phyloP scores from a whole-genome alignment of 2,888 invertebrate genomes.

The Mythimna lalbum region DNA sequence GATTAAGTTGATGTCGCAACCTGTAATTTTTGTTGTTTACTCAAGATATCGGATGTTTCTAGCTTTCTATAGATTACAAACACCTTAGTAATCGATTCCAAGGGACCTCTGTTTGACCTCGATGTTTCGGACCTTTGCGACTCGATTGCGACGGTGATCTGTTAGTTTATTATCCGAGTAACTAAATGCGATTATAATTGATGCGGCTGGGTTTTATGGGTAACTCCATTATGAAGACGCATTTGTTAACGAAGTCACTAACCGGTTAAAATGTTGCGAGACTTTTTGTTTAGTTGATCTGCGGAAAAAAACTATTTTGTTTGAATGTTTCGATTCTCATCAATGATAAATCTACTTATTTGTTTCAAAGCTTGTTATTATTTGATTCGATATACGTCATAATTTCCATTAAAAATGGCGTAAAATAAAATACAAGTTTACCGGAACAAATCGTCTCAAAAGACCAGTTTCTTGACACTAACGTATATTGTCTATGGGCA shows the following conservation, averaged over 20 bases:
- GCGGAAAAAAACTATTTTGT: conserved; percentile 29
- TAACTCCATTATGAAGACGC: conserved; percentile 15
- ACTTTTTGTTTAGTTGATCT: conserved; percentile 1
- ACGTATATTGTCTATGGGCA: not conserved
- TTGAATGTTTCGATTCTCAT: not conserved
- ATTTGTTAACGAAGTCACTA: conserved; percentile 21
- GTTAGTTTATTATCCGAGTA: conserved; percentile 39
- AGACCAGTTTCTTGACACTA: conserved; percentile 21
- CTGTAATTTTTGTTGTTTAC: conserved; percentile 47
- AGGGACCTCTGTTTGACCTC: conserved; percentile 54
- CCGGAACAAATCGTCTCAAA: conserved; percentile 16
- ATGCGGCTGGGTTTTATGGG: conserved; percentile 27
- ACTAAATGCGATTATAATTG: conserved; percentile 54
- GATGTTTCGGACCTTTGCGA: conserved; percentile 39
- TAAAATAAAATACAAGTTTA: conserved; percentile 26
- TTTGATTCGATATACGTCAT: conserved; percentile 7
- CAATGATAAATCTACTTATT: not conserved
- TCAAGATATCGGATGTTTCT: conserved; percentile 43
- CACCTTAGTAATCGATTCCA: conserved; percentile 46
- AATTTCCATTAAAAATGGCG: conserved; percentile 6
- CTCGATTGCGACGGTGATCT: conserved; percentile 38
- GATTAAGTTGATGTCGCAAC: conserved; percentile 61
- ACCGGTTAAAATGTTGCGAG: conserved; percentile 27
- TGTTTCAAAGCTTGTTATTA: not conserved
- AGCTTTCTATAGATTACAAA: conserved; percentile 57